phyloP scores from a whole-genome alignment of 1,140 invertebrate genomes.

The Apocrypta bakeri region DNA sequence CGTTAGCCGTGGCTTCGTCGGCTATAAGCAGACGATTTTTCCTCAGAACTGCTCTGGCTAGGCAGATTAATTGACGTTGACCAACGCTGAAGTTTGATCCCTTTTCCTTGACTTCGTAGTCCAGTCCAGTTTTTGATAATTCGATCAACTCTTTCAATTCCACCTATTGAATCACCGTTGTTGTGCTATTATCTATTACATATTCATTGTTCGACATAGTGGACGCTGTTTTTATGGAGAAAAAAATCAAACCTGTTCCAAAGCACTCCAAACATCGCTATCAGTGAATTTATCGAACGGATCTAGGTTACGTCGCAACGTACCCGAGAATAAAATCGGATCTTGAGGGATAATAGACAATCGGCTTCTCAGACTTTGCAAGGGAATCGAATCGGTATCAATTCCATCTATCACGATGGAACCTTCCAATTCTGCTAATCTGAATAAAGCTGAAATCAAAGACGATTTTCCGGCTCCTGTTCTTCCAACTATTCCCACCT shows the following conservation, averaged over 20 bases:
- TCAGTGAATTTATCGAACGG: slow-evolving; percentile 78
- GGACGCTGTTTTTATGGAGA: not conserved
- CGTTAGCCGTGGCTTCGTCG: slow-evolving; percentile 87
- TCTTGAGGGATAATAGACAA: slow-evolving; percentile 84
- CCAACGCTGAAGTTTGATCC: slow-evolving; percentile 82
- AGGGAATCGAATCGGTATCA: slow-evolving; percentile 76
- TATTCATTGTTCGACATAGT: no score
- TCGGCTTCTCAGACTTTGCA: slow-evolving; percentile 78
- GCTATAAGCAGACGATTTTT: slow-evolving; percentile 81
- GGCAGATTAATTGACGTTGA: slow-evolving; percentile 82
- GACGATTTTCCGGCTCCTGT: slow-evolving; percentile 95
- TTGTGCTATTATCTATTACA: no score
- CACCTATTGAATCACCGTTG: slow-evolving; percentile 58
- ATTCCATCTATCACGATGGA: slow-evolving; percentile 80
- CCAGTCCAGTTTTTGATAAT: slow-evolving; percentile 67
- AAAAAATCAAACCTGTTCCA: slow-evolving; percentile 73
- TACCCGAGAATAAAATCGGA: slow-evolving; percentile 80
- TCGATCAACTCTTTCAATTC: slow-evolving; percentile 70
- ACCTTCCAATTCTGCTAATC: slow-evolving; percentile 78
- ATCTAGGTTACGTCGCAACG: slow-evolving; percentile 79
- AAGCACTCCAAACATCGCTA: slow-evolving; percentile 79
- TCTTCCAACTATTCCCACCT: slow-evolving; percentile 89
- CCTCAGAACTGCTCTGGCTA: slow-evolving; percentile 80
- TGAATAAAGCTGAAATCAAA: slow-evolving; percentile 87
- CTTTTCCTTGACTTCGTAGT: slow-evolving; percentile 76